phyloP scores from a whole-genome alignment of 1,140 invertebrate species.

The Colletes latitarsis region DNA sequence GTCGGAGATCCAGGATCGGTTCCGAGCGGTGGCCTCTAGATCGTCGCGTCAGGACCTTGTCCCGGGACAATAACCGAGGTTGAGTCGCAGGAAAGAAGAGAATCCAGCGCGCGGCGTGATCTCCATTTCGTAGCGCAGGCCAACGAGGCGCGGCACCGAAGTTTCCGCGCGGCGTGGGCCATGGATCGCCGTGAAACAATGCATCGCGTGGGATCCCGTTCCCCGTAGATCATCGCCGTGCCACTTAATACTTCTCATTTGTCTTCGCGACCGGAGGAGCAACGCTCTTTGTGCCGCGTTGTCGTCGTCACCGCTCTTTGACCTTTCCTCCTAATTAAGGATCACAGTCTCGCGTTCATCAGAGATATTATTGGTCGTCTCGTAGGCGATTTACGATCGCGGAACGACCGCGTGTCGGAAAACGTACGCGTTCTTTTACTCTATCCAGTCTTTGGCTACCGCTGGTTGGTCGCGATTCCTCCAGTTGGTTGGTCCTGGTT shows the following conservation, averaged over 20 bases:
- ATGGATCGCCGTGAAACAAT: slow-evolving; percentile 37
- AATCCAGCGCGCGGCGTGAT: slow-evolving; percentile 44
- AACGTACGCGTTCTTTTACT: no score
- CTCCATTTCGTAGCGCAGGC: slow-evolving; percentile 47
- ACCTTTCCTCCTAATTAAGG: slow-evolving; percentile 20
- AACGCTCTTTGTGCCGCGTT: neutral
- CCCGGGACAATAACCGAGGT: slow-evolving; percentile 69
- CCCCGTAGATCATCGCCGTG: slow-evolving; percentile 30
- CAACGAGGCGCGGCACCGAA: slow-evolving; percentile 46
- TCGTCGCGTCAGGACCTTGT: slow-evolving; percentile 52
- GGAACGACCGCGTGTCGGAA: no score
- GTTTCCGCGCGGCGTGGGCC: slow-evolving; percentile 8
- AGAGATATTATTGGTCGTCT: slow-evolving; percentile 30
- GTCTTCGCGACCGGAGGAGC: slow-evolving; percentile 18
- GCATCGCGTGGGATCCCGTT: slow-evolving; percentile 32
- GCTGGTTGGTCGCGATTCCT: no score
- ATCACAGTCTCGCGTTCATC: slow-evolving; percentile 10
- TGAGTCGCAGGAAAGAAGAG: slow-evolving; percentile 46
- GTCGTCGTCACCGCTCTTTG: neutral
- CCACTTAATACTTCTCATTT: slow-evolving; percentile 39
- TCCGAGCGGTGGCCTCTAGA: slow-evolving; percentile 38
- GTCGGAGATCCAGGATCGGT: slow-evolving; percentile 52
- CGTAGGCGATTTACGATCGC: neutral
- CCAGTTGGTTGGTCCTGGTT: neutral
- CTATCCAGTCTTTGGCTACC: no score